Percentiles rank a stretch among this genome's conserved stretches.
phyloP scores from a whole-genome alignment of 2,797 vertebrate genomes.

The Hyperoplus lanceolatus region DNA sequence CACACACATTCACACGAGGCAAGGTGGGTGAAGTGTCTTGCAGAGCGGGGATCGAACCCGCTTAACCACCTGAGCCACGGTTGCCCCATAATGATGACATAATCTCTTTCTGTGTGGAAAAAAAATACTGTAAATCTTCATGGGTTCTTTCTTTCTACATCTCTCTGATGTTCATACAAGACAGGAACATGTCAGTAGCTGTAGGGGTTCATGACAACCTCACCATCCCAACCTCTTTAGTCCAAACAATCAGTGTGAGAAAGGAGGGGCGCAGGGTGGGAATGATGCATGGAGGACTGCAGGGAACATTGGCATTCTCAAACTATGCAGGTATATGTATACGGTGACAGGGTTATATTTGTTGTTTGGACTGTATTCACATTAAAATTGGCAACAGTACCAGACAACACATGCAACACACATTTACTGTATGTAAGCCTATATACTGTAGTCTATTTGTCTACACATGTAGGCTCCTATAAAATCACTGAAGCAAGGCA shows the following conservation, averaged over 20 bases:
- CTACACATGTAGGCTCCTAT: background rate
- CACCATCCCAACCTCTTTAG: slow-evolving; percentile 1
- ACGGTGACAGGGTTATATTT: background rate
- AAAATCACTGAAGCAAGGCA: background rate
- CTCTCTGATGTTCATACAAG: background rate
- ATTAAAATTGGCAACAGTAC: background rate
- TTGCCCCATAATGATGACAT: background rate
- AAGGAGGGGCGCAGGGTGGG: background rate
- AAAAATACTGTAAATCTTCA: background rate
- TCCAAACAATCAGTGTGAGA: slow-evolving; percentile 14
- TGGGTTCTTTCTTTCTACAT: background rate
- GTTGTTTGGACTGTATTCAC: background rate
- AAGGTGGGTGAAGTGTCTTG: too few relatives aligned
- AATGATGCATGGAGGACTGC: background rate
- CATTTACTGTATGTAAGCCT: background rate
- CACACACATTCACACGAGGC: too few relatives aligned
- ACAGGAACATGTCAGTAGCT: background rate
- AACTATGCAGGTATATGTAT: background rate
- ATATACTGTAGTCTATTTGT: background rate
- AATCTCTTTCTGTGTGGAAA: background rate
- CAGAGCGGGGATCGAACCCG: too few relatives aligned
- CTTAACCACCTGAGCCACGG: too few relatives aligned
- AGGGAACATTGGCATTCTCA: background rate
- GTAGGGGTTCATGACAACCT: background rate
- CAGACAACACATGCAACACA: background rate